Base-by-base conservation (phyloP, 2,888 invertebrate species). In the Crocallis elinguaria region DNA sequence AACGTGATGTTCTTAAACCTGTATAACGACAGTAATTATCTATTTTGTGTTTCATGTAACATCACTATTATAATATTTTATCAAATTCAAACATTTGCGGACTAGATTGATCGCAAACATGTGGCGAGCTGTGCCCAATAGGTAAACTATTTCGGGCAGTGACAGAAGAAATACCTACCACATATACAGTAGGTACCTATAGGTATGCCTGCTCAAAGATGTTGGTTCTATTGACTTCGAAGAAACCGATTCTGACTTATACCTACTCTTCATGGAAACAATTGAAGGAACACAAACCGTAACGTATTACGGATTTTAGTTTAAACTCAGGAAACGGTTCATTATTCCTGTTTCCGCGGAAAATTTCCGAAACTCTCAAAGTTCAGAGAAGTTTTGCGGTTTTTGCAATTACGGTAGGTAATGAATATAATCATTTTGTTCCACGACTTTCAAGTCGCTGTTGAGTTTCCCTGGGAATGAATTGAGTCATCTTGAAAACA, bases 91-190 rank as follows among this genome's bases (percentile, higher is more conserved):
- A 57, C 53, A 51, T 60, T 51, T 57, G 49, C 35, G 37, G 14
- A 36, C 27, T 38, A 54, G 44, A 57, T 55, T 55, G 45, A 53
- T 49, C 41, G 36, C 49, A 41, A 54, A 51, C 64, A 61, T 61
- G 45, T 61, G 61, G 57, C 43, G 32, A 38, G 14, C n/a, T 16
- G 33, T 12, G 17, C 35, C 17, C 51, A 44, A 53, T 55, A 60
- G 52, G 51, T 42, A 38, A 60, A 55, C 57, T 62, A 62, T 60
- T 62, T 60, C 32, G 17, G 57, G 44, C 55, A 42, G 53, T 60
- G 57, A 56, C 57, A 60, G 33, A 17, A 27, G 32, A 41, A 35
- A 45, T 19, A 44, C 21, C 23, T 27, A 27, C 11, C 12, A 12
- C 8, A 13, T 21, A 13, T 17, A 19, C n/a, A 19, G n/a, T 6